Evolutionary conservation across 2,888 invertebrate genomes (phyloP).

Genomic region (Aphidius colemani): DNA sequence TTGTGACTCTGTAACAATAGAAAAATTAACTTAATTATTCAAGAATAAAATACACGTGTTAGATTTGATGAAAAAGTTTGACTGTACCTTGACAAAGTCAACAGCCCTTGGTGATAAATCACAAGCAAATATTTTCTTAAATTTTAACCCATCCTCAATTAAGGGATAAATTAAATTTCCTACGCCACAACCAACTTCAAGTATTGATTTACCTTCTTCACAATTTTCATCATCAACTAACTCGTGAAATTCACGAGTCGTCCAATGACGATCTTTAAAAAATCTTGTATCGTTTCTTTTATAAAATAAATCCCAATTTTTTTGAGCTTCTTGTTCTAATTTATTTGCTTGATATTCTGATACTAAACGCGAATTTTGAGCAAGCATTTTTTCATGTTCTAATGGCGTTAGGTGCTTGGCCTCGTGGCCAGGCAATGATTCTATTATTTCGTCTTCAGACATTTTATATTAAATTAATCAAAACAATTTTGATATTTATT

Average conservation of each 20-base stretch:
- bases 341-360: slow-evolving; percentile 76
- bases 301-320: slow-evolving; percentile 96
- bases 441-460: too few relatives aligned
- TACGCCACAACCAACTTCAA: slow-evolving; percentile 95
- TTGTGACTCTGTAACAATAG: slow-evolving; percentile 55
- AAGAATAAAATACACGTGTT: slow-evolving; percentile 1
- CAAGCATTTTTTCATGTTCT: slow-evolving; percentile 68
- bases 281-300: slow-evolving; percentile 92
- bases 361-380: slow-evolving; percentile 73
- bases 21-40: neutral
- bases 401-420: slow-evolving; percentile 65
- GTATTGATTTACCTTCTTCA: slow-evolving; percentile 60
- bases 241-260: slow-evolving; percentile 89
- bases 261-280: slow-evolving; percentile 97
- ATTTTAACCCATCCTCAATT: slow-evolving; percentile 73
- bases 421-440: slow-evolving; percentile 47
- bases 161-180: slow-evolving; percentile 96
- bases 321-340: slow-evolving; percentile 81
- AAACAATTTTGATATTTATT: too few relatives aligned
- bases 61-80: neutral
- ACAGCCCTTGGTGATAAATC: slow-evolving; percentile 92
- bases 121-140: slow-evolving; percentile 75
- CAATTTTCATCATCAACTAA: slow-evolving; percentile 66
- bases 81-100: slow-evolving; percentile 75
- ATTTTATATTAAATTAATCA: too few relatives aligned